A percentile compares a stretch with the other conserved stretches of the same genome.
phyloP scores from a whole-genome alignment of 1,140 invertebrate genomes.

The Nasonia vitripennis region DNA sequence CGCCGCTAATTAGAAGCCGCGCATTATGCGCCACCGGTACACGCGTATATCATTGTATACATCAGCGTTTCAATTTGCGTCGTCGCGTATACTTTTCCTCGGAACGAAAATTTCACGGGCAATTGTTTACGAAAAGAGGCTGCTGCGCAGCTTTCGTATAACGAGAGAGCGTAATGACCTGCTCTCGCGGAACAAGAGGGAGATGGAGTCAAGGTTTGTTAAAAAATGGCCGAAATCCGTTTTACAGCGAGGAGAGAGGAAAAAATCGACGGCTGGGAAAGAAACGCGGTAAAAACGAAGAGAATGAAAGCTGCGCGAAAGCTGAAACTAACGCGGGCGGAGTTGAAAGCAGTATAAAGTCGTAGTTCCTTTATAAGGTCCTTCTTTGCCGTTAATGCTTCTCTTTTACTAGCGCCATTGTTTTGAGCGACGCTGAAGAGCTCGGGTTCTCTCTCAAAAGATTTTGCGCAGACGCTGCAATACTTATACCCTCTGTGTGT shows the following conservation, averaged over 20 bases:
- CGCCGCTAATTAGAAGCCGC: neutral
- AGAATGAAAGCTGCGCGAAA: neutral
- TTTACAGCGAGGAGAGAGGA: neutral
- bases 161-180: too few species aligned
- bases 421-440: conserved; percentile 34
- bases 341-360: conserved; percentile 32
- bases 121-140: too few species aligned
- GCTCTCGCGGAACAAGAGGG: too few species aligned
- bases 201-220: neutral
- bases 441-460: conserved; percentile 8
- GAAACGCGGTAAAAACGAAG: neutral
- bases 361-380: conserved; percentile 42
- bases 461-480: conserved; percentile 31
- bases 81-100: too few species aligned
- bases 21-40: neutral
- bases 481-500: neutral
- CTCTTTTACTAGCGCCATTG: conserved; percentile 47
- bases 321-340: conserved; percentile 15
- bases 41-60: neutral
- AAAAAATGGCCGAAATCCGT: neutral
- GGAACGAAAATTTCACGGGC: too few species aligned
- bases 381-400: conserved; percentile 37
- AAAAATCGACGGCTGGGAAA: neutral
- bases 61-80: neutral
- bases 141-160: too few species aligned